Percentiles rank a stretch among this genome's conserved stretches.
phyloP scores from a whole-genome alignment of 1,140 invertebrate genomes.

The Leptinotarsa texana region DNA sequence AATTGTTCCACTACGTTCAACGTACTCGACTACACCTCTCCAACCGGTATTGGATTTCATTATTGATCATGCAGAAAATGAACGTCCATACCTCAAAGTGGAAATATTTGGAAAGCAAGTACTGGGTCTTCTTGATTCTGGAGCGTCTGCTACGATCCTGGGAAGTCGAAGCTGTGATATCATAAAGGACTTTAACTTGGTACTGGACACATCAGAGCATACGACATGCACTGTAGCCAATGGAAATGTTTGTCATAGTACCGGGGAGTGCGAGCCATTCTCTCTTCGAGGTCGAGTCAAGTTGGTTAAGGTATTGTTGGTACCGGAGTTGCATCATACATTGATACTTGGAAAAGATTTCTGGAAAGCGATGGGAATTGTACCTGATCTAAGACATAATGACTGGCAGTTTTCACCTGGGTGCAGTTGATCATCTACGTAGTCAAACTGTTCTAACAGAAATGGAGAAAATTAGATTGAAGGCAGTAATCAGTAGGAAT shows the following conservation, averaged over 20 bases:
- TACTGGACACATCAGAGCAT: not conserved
- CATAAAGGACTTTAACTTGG: not conserved
- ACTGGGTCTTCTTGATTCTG: not conserved
- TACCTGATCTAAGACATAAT: no score
- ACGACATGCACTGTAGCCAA: not conserved
- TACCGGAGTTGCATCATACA: not conserved
- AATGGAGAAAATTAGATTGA: no score
- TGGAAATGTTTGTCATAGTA: not conserved
- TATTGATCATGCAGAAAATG: constrained; percentile 7
- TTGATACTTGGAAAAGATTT: not conserved
- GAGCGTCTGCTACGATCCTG: not conserved
- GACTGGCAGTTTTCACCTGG: no score
- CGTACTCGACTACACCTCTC: not conserved
- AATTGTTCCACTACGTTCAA: not conserved
- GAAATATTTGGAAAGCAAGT: constrained; percentile 19
- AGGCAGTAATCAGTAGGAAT: no score
- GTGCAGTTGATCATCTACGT: no score
- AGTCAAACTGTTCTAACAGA: no score
- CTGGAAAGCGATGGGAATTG: no score
- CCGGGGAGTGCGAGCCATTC: not conserved
- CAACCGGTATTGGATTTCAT: not conserved
- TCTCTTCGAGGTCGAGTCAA: not conserved
- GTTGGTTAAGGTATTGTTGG: not conserved
- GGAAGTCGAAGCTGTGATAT: not conserved
- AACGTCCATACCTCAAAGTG: constrained; percentile 48